Evolutionary conservation across 2,797 vertebrate genomes (phyloP).

Genomic region (Cyclopterus lumpus): DNA sequence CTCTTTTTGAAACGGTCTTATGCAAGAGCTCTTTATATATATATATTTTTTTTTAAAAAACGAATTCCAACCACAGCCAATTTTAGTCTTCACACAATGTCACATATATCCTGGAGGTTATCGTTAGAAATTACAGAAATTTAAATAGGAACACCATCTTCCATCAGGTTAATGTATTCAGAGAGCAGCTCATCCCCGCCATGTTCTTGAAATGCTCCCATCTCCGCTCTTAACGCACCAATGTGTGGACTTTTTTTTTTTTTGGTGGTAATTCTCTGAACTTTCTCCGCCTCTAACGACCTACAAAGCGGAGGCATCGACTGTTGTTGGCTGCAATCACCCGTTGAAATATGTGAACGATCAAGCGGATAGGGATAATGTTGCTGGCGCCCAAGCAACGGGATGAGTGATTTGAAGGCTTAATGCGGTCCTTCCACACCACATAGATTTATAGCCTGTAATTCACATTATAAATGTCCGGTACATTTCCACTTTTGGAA

Average conservation of each 20-base stretch:
- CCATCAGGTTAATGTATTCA: constrained; percentile 76
- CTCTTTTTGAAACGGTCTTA: constrained; percentile 74
- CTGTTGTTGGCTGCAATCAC: constrained; percentile 64
- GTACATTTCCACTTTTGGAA: constrained; percentile 82
- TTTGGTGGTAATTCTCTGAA: constrained; percentile 72
- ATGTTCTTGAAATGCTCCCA: constrained; percentile 73
- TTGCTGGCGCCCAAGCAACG: constrained; percentile 56
- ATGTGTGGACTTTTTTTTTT: constrained; percentile 27
- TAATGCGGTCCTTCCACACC: constrained; percentile 75
- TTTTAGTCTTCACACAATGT: constrained; percentile 77
- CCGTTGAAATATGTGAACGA: constrained; percentile 69
- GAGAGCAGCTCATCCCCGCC: constrained; percentile 41
- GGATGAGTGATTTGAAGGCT: constrained; percentile 80
- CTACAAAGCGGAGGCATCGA: constrained; percentile 60
- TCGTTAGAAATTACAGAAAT: constrained; percentile 78
- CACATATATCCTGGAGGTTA: constrained; percentile 80
- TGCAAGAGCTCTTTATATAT: constrained; percentile 72
- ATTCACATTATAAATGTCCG: constrained; percentile 85
- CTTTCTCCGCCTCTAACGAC: constrained; percentile 58
- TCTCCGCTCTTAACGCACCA: constrained; percentile 52
- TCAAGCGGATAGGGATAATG: constrained; percentile 69
- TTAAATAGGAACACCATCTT: constrained; percentile 69
- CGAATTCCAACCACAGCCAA: constrained; percentile 77
- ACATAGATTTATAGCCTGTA: constrained; percentile 74
- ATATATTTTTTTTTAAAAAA: constrained; percentile 16